Base-by-base conservation (phyloP, 2,888 invertebrate species). In the Aplocera efformata region DNA sequence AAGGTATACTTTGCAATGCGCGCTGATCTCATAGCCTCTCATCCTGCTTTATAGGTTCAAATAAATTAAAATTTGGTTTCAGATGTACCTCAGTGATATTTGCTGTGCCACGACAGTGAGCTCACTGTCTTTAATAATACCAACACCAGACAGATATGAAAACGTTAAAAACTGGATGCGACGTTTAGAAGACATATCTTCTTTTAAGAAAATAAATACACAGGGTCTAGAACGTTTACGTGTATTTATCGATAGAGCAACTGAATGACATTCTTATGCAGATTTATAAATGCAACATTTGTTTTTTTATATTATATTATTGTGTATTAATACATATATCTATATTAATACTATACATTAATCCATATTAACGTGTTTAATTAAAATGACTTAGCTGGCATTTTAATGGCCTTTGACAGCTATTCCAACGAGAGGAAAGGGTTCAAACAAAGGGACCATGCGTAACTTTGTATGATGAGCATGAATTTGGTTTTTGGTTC, bases 61-160 rank as follows among this genome's bases (percentile, higher is more conserved):
- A 21, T 23, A n/a, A n/a, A n/a, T n/a, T n/a, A n/a, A n/a, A n/a
- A 27, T 42, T 48, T 27, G 47, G 11, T 73, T 70, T 10, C 65
- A 89, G 89, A 62, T 88, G 59, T 60, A 67, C 2, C 53, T 89
- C 0, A 71, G 76, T 24, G 88, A 88, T 48, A 38, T 88, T 21
- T 85, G 88, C 50, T 74, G 79, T 41, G 76, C 65, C n/a, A 51
- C 85, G 1, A 88, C 90, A 1, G 55, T 90, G 6, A 81, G 79
- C 8, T 84, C 89, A 0, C 56, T 86, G 9, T 65, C 77, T 43
- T 49, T 79, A 10, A 47, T 90, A 10, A 32, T 89, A 4, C 84
- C 86, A 1, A 51, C 80, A 10, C 59, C 72, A 13, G 55, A 73
- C 1, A 70, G 68, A 8, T 73, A 80, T 32, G 51, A 56, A n/a